Conservation (phyloP, 2,113 vertebrate genomes). For the Hypomesus transpacificus region DNA sequence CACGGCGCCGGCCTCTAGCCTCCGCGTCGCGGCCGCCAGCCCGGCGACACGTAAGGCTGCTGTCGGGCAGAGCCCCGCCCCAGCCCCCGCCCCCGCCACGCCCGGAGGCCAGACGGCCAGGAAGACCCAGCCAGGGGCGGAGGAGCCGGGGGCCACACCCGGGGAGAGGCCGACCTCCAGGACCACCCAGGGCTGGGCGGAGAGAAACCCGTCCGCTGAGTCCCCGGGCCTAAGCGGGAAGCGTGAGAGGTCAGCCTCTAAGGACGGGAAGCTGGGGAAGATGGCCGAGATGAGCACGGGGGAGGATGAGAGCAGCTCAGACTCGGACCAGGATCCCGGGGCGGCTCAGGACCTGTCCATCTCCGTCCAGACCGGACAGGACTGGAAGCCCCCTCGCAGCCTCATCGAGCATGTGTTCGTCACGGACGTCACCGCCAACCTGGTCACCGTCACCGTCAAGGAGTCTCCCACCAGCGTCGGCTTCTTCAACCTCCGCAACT, state of each 20-base stretch:
- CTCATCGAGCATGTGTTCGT: slow-evolving; percentile 97
- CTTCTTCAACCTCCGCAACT: slow-evolving; percentile 92
- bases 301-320: slow-evolving; percentile 84
- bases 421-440: slow-evolving; percentile 94
- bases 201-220: slow-evolving; percentile 61
- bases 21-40: slow-evolving; percentile 28
- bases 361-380: slow-evolving; percentile 81
- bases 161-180: slow-evolving; percentile 28
- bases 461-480: slow-evolving; percentile 97
- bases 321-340: slow-evolving; percentile 82
- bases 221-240: slow-evolving; percentile 34
- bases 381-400: slow-evolving; percentile 93
- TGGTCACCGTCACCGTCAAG: slow-evolving; percentile 96
- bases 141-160: neutral
- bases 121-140: slow-evolving; percentile 43
- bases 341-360: slow-evolving; percentile 70
- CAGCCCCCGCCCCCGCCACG: slow-evolving; percentile 16
- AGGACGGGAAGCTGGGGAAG: slow-evolving; percentile 59
- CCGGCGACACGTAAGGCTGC: slow-evolving; percentile 44
- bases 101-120: slow-evolving; percentile 41
- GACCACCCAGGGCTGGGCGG: slow-evolving; percentile 56
- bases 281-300: slow-evolving; percentile 83
- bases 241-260: slow-evolving; percentile 49
- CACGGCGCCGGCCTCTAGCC: neutral
- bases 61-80: slow-evolving; percentile 41